Base-by-base conservation (phyloP, 2,113 vertebrate genomes). In the Isichthys henryi region DNA sequence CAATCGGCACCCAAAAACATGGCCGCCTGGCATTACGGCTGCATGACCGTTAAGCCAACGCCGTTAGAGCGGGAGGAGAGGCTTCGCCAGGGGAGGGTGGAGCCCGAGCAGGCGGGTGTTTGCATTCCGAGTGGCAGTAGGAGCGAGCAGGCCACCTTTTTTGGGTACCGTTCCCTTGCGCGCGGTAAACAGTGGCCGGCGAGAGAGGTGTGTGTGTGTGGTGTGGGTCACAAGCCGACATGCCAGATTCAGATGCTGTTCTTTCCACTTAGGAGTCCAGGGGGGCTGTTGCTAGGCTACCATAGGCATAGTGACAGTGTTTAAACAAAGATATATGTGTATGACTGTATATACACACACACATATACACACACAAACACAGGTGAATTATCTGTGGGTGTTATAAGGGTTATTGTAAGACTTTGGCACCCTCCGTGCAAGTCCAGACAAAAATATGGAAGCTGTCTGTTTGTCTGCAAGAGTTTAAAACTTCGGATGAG, bases 301-400 rank as follows among this genome's bases (percentile, higher is more conserved):
- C n/a, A 15, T 82, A 17, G 35, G 66, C 35, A 49, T 62, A 50
- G 53, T 23, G 21, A 17, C 66, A 80, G 77, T 56, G 87, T 90
- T 90, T 88, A 90, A 87, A 90, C 62, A 90, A 52, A 90, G 15
- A 53, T n/a, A 89, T 86, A 31, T 74, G 50, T 86, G 15, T 17
- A 86, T 27, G 19, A 31, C 48, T 17, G 11, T 17, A 50, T 77
- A 27, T 50, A 66, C 48, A 86, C 1, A 84, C 1, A 49, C 9
- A 49, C 9, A 48, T 48, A 49, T 17, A 56, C 53, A 62, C 21
- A 62, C 23, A 43, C 15, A 66, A 11, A 66, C n/a, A 31, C n/a
- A 70, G n/a, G n/a, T 86, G 45, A 48, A n/a, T 11, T 53, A 39
- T 88, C 13, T 52, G 88, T 50, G 66, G 50, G 31, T 23, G n/a